A percentile compares a stretch with the other conserved stretches of the same genome.
phyloP scores from a whole-genome alignment of 2,888 invertebrate species.

The Dastarcus helophoroides region DNA sequence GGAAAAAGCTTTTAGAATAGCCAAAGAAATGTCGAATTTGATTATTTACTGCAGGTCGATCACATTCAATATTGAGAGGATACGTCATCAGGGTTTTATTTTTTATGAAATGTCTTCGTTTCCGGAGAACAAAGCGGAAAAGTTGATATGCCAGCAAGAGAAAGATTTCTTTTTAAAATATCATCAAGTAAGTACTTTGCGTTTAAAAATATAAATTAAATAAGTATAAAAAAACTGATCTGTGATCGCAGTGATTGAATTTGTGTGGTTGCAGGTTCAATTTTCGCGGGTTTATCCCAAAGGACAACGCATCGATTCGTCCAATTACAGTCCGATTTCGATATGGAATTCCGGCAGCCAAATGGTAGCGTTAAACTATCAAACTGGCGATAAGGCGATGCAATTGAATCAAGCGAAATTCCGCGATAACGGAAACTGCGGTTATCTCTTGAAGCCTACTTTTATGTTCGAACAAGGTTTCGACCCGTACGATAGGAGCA shows the following conservation, averaged over 20 bases:
- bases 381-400: constrained; percentile 92
- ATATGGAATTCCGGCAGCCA: constrained; percentile 96
- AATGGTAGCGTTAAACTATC: constrained; percentile 96
- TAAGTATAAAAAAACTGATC: not conserved
- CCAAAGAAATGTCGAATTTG: constrained; percentile 93
- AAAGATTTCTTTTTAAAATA: constrained; percentile 64
- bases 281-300: constrained; percentile 93
- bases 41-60: constrained; percentile 92
- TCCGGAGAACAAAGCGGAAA: constrained; percentile 91
- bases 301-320: constrained; percentile 89
- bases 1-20: constrained; percentile 83
- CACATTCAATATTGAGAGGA: constrained; percentile 62
- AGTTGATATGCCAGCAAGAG: constrained; percentile 73
- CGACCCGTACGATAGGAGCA: constrained; percentile 62
- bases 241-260: not conserved
- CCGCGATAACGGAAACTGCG: constrained; percentile 83
- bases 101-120: constrained; percentile 97
- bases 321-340: constrained; percentile 89
- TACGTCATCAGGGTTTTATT: constrained; percentile 59
- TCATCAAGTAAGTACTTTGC: constrained; percentile 44
- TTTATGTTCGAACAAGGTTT: constrained; percentile 74
- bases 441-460: constrained; percentile 83
- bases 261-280: constrained; percentile 53
- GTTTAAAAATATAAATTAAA: constrained; percentile 4
- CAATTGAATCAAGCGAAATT: constrained; percentile 92